Base-by-base conservation (phyloP, 2,113 vertebrate species). In the Ameiurus melas region DNA sequence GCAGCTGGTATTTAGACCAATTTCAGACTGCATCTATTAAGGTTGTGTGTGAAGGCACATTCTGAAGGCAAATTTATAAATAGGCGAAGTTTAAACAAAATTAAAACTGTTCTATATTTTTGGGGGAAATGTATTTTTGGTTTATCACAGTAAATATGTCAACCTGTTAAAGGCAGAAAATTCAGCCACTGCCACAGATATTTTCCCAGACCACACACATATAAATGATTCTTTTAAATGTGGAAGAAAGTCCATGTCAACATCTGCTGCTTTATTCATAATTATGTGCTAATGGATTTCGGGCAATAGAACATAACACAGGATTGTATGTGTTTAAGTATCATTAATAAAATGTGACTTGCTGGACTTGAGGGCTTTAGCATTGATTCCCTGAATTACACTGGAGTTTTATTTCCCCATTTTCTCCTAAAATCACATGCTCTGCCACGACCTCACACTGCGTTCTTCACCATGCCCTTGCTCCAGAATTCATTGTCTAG, bases 361-460 rank as follows among this genome's bases (percentile, higher is more conserved):
- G 83, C 85, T 85, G 85, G 85, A 89, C 70, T 58, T 57, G 73
- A 13, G 73, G 53, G n/a, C 75, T 81, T 75, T 66, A 57, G 53
- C 39, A 62, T 14, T 70, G 68, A 51, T n/a, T 43, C 64, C 39
- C 79, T 83, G 39, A 60, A 71, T 85, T 66, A 53, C 39, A 51
- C 16, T 12, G 17, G 84, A 83, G 17, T 84, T 85, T 66, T 57
- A 64, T 39, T 57, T 9, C 9, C 36, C 1, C 22, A 66, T 12
- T 17, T 70, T 87, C 36, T 70, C 16, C 64, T 85, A 16, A 86
- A 79, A 51, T 86, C 85, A 86, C 8, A 53, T 66, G 27, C 30
- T 81, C 19, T 66, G 79, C 55, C 22, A 36, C 39, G n/a, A 87
- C 57, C 47, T 85, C 62, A 79, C 53, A 73, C 70, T 47, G 4